Conservation (phyloP, 2,113 vertebrate species). For the Oreochromis tanganicae region DNA sequence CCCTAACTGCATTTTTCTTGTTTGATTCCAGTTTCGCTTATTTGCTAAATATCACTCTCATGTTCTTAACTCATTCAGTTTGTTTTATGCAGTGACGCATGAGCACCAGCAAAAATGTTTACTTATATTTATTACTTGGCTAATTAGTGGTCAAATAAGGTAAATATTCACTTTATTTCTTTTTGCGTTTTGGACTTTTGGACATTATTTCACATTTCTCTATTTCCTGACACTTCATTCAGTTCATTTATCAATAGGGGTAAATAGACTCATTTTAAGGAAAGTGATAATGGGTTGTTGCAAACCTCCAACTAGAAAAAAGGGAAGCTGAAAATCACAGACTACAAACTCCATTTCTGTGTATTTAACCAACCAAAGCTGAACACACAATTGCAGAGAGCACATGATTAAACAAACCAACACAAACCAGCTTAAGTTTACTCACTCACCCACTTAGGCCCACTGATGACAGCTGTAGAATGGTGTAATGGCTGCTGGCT, state of each 20-base stretch:
- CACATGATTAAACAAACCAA: neutral
- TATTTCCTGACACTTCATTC: neutral
- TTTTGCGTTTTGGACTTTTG: neutral
- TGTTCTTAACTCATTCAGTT: neutral
- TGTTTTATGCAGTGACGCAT: neutral
- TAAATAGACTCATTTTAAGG: neutral
- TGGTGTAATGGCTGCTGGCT: constrained; percentile 72
- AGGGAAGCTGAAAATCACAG: neutral
- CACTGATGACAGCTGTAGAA: constrained; percentile 68
- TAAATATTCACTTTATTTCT: neutral
- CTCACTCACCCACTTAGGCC: constrained; percentile 81
- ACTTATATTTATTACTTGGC: neutral
- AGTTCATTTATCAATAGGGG: neutral
- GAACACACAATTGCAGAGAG: neutral
- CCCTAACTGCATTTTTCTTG: neutral
- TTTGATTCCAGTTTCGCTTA: neutral
- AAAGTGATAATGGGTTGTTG: neutral
- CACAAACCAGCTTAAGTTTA: neutral
- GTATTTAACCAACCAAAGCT: neutral
- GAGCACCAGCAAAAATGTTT: neutral
- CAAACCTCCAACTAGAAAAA: neutral
- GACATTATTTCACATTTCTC: neutral
- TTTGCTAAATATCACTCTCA: neutral
- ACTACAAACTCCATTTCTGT: neutral
- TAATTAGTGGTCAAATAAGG: neutral